These are phyloP conservation scores for Crossocerus cetratus DNA, from an alignment of 2,888 invertebrate species.

Conservation along the genomic window DNA sequence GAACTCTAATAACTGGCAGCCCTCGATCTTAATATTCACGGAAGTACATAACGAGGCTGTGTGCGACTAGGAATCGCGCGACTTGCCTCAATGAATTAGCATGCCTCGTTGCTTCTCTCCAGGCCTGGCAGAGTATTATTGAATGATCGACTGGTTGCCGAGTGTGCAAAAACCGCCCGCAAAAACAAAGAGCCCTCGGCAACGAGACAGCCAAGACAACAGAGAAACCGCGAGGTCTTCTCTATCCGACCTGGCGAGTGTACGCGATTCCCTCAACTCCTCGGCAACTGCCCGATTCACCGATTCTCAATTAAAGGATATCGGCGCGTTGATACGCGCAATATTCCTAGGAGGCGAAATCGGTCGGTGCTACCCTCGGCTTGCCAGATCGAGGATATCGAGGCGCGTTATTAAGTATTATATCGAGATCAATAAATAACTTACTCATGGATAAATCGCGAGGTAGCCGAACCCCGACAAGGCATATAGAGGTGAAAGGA, in stretches of 20 bases:
- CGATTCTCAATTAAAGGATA: neutral
- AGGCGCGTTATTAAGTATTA: conserved; percentile 46
- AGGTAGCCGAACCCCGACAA: conserved; percentile 49
- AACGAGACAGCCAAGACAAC: neutral
- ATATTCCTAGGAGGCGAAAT: neutral
- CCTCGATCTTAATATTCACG: conserved; percentile 1
- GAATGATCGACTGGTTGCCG: no score
- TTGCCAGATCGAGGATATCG: conserved; percentile 29
- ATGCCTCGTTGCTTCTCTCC: no score
- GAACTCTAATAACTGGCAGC: neutral
- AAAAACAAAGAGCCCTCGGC: conserved; percentile 4
- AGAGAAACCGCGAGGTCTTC: no score
- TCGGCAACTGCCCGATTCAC: neutral
- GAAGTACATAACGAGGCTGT: neutral
- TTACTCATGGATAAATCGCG: conserved; percentile 62
- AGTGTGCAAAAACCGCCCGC: no score
- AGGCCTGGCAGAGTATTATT: no score
- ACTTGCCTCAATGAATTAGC: no score
- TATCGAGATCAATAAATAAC: conserved; percentile 60
- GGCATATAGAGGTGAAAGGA: conserved; percentile 58
- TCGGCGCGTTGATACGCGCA: no score
- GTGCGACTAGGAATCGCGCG: neutral
- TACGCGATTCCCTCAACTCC: neutral
- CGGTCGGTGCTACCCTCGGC: neutral
- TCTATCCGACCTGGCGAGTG: no score